Evolutionary conservation across 2,113 vertebrate species (phyloP).

Genomic region (Hylia prasina): DNA sequence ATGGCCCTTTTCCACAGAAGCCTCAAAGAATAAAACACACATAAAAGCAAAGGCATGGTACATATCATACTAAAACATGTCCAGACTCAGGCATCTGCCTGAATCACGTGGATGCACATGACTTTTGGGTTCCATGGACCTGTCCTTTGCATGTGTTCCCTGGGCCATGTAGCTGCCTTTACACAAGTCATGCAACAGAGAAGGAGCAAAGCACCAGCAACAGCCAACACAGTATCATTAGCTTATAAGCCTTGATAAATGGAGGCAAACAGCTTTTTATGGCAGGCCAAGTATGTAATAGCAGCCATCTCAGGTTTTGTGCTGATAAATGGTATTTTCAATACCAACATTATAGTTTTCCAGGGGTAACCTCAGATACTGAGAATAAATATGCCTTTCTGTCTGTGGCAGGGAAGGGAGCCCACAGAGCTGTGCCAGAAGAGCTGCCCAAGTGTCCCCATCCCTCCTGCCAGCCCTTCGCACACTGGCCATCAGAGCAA

Average conservation of each 20-base stretch:
- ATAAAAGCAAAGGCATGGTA: neutral
- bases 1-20: neutral
- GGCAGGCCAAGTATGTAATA: neutral
- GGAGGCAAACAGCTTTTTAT: neutral
- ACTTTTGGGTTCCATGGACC: neutral
- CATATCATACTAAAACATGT: neutral
- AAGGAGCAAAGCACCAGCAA: neutral
- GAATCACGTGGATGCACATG: accelerated
- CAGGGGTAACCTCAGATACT: neutral
- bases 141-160: neutral
- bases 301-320: neutral
- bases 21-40: neutral
- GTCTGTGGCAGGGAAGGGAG: neutral
- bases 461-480: accelerated
- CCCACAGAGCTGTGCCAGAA: neutral
- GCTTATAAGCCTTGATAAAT: neutral
- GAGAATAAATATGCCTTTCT: neutral
- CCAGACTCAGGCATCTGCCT: accelerated
- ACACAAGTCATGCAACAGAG: accelerated
- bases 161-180: neutral
- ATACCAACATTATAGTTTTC: neutral
- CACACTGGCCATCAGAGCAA: accelerated
- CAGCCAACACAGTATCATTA: neutral
- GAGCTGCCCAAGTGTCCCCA: accelerated
- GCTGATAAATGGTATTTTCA: neutral